phyloP scores from a whole-genome alignment of 2,113 vertebrate genomes.

The Megaceryle maxima region DNA sequence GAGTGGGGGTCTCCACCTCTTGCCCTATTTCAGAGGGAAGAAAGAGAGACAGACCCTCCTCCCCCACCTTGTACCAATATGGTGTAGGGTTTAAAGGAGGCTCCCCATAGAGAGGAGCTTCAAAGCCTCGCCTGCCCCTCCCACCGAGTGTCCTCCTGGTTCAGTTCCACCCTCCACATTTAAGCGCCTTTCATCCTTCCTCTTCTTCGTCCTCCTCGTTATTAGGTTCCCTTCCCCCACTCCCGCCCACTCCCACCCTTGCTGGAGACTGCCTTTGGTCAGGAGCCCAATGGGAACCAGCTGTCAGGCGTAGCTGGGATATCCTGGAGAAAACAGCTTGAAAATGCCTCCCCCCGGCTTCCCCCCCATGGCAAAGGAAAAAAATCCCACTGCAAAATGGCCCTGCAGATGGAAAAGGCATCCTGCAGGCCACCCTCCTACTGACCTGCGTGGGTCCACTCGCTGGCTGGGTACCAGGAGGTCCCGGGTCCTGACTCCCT shows the following conservation, averaged over 20 bases:
- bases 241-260: slow-evolving; percentile 38
- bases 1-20: neutral
- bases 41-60: slow-evolving; percentile 1
- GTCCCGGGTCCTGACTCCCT: neutral
- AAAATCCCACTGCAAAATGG: neutral
- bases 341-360: slow-evolving; percentile 26
- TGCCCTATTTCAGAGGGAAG: neutral
- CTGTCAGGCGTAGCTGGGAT: slow-evolving; percentile 61
- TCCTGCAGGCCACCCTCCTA: slow-evolving; percentile 18
- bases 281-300: slow-evolving; percentile 71
- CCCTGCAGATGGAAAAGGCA: slow-evolving; percentile 52
- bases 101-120: slow-evolving; percentile 61
- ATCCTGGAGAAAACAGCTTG: slow-evolving; percentile 59
- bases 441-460: slow-evolving; percentile 4
- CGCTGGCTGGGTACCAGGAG: neutral
- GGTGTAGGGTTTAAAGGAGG: slow-evolving; percentile 64
- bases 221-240: slow-evolving; percentile 46
- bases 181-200: slow-evolving; percentile 66
- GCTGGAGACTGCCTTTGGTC: slow-evolving; percentile 67
- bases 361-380: neutral
- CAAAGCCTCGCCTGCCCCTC: slow-evolving; percentile 58
- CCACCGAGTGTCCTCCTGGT: slow-evolving; percentile 58
- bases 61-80: slow-evolving; percentile 51
- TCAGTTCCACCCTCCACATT: slow-evolving; percentile 57
- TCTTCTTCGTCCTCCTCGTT: slow-evolving; percentile 64